phyloP scores from a whole-genome alignment of 2,888 invertebrate species.

The Drosophila borborema region DNA sequence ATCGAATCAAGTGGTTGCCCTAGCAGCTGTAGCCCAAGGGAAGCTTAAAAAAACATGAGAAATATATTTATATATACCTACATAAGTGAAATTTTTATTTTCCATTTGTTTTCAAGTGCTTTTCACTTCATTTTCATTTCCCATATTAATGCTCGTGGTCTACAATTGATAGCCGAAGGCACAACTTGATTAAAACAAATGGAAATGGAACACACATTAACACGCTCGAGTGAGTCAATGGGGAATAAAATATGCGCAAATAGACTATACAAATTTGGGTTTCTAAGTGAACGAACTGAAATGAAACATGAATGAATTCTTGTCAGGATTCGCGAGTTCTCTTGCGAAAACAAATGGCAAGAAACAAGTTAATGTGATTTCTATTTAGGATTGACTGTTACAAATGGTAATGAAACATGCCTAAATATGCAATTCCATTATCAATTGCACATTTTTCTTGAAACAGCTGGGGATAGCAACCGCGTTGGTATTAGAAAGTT shows the following conservation, averaged over 20 bases:
- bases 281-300: neutral
- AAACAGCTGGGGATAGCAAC: too few relatives aligned
- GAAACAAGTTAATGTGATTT: neutral
- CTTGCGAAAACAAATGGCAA: neutral
- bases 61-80: constrained; percentile 1
- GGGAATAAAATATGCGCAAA: neutral
- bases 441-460: too few relatives aligned
- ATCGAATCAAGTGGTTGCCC: constrained; percentile 32
- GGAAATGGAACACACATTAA: neutral
- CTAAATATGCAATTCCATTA: too few relatives aligned
- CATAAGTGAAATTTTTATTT: constrained; percentile 21
- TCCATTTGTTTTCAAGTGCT: constrained; percentile 45
- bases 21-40: constrained; percentile 6
- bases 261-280: neutral
- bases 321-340: neutral
- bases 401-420: too few relatives aligned
- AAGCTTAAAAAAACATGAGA: constrained; percentile 3
- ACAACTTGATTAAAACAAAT: neutral
- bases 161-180: neutral
- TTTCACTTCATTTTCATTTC: constrained; percentile 60
- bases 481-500: neutral
- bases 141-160: constrained; percentile 14
- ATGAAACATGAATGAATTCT: neutral
- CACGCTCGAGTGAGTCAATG: neutral
- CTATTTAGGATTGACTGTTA: too few relatives aligned